Conservation (phyloP, 2,888 invertebrate species). For the Oxytorus armatus region DNA sequence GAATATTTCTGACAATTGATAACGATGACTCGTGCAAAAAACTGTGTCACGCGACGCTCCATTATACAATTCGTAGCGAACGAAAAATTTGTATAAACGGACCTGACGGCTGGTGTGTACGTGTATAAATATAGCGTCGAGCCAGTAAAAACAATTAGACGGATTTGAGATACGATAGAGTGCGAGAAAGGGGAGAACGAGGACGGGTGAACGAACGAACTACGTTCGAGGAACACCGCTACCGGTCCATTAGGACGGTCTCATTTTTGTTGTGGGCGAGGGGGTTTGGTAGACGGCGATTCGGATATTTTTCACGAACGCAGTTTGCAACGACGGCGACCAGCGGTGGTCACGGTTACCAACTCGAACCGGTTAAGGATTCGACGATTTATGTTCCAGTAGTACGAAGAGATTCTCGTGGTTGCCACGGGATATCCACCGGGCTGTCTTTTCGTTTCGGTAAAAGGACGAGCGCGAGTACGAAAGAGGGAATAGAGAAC, state of each 20-base stretch:
- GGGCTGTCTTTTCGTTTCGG: conserved; percentile 54
- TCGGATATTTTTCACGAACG: conserved; percentile 50
- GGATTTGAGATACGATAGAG: too few species aligned
- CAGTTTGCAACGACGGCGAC: conserved; percentile 52
- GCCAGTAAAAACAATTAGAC: too few species aligned
- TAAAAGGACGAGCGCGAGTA: conserved; percentile 38
- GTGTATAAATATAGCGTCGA: too few species aligned
- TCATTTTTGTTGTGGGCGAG: conserved; percentile 39
- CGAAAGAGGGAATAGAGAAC: conserved; percentile 47
- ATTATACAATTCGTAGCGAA: too few species aligned
- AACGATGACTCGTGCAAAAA: too few species aligned
- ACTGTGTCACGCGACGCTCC: too few species aligned
- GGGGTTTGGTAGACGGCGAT: conserved; percentile 48
- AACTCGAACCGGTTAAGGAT: conserved; percentile 78
- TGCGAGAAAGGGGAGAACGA: not conserved
- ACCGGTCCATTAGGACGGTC: conserved; percentile 31
- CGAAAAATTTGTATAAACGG: too few species aligned
- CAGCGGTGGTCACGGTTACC: conserved; percentile 68
- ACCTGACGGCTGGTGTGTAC: too few species aligned
- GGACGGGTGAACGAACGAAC: not conserved
- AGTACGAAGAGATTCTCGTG: conserved; percentile 48
- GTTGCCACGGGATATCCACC: conserved; percentile 37
- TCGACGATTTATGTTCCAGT: conserved; percentile 75
- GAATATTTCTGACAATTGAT: too few species aligned
- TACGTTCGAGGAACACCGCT: conserved; percentile 30